Percentiles rank a stretch among this genome's conserved stretches.
phyloP scores from a whole-genome alignment of 2,888 invertebrate species.

The Meiosimyza decipiens region DNA sequence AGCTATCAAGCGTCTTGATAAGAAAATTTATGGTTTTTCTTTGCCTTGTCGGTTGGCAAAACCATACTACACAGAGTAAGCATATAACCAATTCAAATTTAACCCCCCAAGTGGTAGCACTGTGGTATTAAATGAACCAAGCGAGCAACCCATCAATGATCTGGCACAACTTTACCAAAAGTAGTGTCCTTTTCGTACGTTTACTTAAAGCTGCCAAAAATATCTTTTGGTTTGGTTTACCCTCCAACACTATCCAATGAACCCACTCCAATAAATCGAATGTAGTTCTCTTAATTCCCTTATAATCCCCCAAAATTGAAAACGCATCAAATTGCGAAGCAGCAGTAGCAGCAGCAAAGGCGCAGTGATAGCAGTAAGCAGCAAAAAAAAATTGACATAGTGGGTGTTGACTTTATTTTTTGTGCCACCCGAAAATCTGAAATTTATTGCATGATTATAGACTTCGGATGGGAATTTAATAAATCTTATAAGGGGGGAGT shows the following conservation, averaged over 20 bases:
- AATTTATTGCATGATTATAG: slow-evolving; percentile 40
- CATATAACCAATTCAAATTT: no score
- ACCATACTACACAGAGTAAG: no score
- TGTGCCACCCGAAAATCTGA: slow-evolving; percentile 26
- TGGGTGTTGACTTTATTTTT: neutral
- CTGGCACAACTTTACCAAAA: no score
- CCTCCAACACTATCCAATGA: neutral
- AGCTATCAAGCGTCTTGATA: slow-evolving; percentile 35
- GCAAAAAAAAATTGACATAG: neutral
- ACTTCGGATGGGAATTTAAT: slow-evolving; percentile 13
- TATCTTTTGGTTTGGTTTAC: slow-evolving; percentile 1
- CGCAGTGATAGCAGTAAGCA: neutral
- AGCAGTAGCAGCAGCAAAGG: neutral
- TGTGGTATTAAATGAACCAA: no score
- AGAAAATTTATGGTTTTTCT: slow-evolving; percentile 31
- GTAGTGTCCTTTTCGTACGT: no score
- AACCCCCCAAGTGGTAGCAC: no score
- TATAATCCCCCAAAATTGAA: slow-evolving; percentile 29
- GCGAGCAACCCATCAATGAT: no score
- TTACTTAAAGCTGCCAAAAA: no score
- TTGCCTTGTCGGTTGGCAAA: neutral
- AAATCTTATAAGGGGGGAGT: slow-evolving; percentile 3
- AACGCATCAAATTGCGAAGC: slow-evolving; percentile 15
- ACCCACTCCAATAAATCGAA: neutral
- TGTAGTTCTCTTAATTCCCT: slow-evolving; percentile 24